Conservation (phyloP, 2,888 invertebrate genomes). For the Eristalis intricaria region DNA sequence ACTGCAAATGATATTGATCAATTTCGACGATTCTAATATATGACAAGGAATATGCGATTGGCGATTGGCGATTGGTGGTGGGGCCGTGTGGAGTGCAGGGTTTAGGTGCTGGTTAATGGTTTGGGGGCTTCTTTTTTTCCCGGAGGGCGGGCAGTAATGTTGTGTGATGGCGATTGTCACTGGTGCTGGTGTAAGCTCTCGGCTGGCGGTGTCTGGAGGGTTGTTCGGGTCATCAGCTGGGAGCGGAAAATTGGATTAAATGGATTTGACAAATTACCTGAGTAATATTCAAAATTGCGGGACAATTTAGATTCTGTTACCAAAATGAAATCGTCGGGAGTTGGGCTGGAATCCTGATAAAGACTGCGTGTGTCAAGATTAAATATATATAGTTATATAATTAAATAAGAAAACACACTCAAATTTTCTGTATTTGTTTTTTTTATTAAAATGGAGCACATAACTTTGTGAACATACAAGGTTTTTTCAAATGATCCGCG, state of each 20-base stretch:
- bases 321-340: background rate
- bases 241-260: slow-evolving; percentile 42
- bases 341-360: background rate
- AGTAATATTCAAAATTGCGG: slow-evolving; percentile 14
- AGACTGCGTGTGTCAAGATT: background rate
- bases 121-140: background rate
- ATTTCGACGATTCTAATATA: slow-evolving; percentile 60
- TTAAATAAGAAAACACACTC: too few species aligned
- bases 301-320: slow-evolving; percentile 15
- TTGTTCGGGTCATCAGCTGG: slow-evolving; percentile 5
- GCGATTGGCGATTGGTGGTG: background rate
- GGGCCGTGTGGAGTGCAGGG: background rate
- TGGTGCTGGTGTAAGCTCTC: background rate
- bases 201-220: background rate
- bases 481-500: too few species aligned
- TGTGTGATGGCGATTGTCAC: slow-evolving; percentile 47
- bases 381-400: too few species aligned
- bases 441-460: too few species aligned
- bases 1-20: slow-evolving; percentile 66
- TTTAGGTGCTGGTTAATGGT: slow-evolving; percentile 25
- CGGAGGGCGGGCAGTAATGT: slow-evolving; percentile 24
- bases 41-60: slow-evolving; percentile 13
- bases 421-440: too few species aligned
- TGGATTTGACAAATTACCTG: slow-evolving; percentile 48
- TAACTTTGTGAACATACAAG: too few species aligned